Percentiles rank a stretch among this genome's conserved stretches.
phyloP scores from a whole-genome alignment of 2,888 invertebrate species.

The Geophilus truncorum region DNA sequence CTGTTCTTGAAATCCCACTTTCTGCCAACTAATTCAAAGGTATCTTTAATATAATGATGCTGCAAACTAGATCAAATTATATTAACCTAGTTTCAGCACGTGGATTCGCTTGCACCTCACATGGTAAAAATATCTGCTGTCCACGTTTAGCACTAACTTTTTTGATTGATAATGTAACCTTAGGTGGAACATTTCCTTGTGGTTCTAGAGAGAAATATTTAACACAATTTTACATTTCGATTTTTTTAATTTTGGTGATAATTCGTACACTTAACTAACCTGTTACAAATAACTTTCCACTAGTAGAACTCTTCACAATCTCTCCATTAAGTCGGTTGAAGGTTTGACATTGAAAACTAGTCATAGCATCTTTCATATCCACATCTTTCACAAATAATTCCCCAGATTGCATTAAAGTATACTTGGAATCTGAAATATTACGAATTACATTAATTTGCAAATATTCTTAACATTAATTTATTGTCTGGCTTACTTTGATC shows the following conservation, averaged over 20 bases:
- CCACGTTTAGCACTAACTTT: background rate
- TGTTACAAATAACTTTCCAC: conserved; percentile 7
- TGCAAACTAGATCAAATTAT: background rate
- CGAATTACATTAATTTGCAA: background rate
- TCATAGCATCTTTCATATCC: background rate
- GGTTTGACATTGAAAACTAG: conserved; percentile 18
- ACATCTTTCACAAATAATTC: background rate
- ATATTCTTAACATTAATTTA: background rate
- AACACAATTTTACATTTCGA: background rate
- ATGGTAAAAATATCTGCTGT: background rate
- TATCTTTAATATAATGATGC: no score
- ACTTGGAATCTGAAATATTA: background rate
- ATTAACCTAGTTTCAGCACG: background rate
- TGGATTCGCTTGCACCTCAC: background rate
- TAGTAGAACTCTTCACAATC: background rate
- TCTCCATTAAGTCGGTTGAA: background rate
- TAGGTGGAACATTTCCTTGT: conserved; percentile 1
- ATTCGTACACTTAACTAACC: conserved; percentile 4
- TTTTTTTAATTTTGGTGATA: no score
- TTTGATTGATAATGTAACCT: background rate
- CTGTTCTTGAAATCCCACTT: background rate
- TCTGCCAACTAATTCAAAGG: background rate
- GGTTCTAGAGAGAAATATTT: background rate
- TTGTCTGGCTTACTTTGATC: background rate
- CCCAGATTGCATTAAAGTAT: background rate